A percentile compares a stretch with the other conserved stretches of the same genome.
Conservation (phyloP, 2,113 vertebrate species). For the Cynocephalus volans region DNA sequence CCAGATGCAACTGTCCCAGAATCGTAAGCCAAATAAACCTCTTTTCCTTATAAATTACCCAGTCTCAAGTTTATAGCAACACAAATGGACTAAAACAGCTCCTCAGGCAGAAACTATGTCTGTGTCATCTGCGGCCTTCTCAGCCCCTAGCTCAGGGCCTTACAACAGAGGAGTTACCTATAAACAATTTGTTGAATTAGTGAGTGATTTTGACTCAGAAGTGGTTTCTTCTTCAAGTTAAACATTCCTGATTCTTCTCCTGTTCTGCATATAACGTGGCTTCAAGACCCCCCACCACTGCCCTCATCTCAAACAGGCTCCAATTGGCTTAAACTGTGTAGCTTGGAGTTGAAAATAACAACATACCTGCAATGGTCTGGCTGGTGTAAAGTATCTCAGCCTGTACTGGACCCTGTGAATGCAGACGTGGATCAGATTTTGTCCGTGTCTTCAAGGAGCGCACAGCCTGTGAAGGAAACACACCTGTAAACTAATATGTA, state of each 20-base stretch:
- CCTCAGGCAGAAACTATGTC: background rate
- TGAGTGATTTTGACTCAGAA: background rate
- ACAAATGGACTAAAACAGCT: too few species aligned
- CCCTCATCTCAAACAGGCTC: background rate
- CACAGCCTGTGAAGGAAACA: slow-evolving; percentile 32
- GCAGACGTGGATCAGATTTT: background rate
- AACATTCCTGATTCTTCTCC: background rate
- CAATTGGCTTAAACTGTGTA: background rate
- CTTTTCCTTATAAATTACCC: too few species aligned
- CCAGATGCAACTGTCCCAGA: too few species aligned
- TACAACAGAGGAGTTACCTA: background rate
- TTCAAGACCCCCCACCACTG: background rate
- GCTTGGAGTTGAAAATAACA: background rate
- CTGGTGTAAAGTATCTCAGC: background rate
- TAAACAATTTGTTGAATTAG: background rate
- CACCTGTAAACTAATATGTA: background rate
- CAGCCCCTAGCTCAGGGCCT: background rate
- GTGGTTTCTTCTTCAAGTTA: background rate
- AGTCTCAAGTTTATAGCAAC: too few species aligned
- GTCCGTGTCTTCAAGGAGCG: background rate
- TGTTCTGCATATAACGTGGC: background rate
- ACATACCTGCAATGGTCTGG: background rate
- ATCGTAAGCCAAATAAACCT: too few species aligned
- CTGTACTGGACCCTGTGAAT: background rate
- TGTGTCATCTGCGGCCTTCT: background rate